Percentiles rank a stretch among this genome's conserved stretches.
phyloP scores from a whole-genome alignment of 2,888 invertebrate species.

The Cepaea hortensis region DNA sequence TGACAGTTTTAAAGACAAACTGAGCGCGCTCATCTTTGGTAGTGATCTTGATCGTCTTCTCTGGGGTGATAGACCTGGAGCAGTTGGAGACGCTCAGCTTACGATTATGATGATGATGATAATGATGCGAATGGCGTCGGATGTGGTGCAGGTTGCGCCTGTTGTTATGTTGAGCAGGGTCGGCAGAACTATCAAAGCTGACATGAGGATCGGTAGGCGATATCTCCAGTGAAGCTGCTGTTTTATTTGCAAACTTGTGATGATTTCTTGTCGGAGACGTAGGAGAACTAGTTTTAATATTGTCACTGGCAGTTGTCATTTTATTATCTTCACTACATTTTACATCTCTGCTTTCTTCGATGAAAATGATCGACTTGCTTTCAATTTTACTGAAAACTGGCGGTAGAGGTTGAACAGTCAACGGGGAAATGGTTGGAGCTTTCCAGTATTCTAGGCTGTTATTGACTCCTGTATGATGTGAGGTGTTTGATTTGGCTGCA shows the following conservation, averaged over 20 bases:
- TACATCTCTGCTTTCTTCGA: slow-evolving; percentile 1
- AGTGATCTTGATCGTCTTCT: slow-evolving; percentile 40
- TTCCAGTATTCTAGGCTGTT: background rate
- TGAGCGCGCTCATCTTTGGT: slow-evolving; percentile 41
- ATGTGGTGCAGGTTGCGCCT: background rate
- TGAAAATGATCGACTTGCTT: slow-evolving; percentile 11
- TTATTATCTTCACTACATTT: background rate
- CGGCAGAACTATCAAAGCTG: background rate
- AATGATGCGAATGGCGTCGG: background rate
- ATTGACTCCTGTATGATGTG: slow-evolving; percentile 1
- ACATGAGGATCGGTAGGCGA: background rate
- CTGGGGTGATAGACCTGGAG: slow-evolving; percentile 6
- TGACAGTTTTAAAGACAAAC: slow-evolving; percentile 41
- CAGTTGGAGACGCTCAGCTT: background rate
- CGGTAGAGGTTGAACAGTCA: slow-evolving; percentile 5
- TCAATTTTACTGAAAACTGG: slow-evolving; percentile 23
- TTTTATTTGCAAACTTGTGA: background rate
- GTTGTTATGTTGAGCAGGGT: too few relatives aligned
- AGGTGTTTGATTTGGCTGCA: background rate
- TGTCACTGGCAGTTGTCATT: background rate
- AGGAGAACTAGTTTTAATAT: background rate
- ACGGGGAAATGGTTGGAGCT: background rate
- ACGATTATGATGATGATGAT: background rate
- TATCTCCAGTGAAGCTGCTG: background rate
- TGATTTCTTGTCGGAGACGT: background rate